Evolutionary conservation across 2,888 invertebrate genomes (phyloP).

Genomic region (Mythimna vitellina): DNA sequence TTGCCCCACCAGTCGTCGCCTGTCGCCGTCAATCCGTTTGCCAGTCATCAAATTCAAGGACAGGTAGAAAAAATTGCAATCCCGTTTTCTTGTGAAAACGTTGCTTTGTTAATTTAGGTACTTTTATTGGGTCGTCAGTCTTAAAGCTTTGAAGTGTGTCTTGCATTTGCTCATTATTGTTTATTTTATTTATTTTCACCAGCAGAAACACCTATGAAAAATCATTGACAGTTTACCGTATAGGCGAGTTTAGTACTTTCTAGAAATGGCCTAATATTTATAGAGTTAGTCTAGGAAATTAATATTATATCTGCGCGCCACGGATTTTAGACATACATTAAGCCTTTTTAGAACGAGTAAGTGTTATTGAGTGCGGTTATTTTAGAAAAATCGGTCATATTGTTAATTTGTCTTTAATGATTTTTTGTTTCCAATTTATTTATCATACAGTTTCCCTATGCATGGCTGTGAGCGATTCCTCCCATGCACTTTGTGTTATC

Average conservation of each 20-base stretch:
- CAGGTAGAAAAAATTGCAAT: slow-evolving; percentile 74
- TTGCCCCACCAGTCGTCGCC: slow-evolving; percentile 84
- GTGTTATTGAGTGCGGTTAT: neutral
- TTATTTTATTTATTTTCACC: too few relatives aligned
- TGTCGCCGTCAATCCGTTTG: slow-evolving; percentile 82
- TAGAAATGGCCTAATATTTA: neutral
- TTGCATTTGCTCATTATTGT: too few relatives aligned
- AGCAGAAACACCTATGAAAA: neutral
- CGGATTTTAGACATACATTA: neutral
- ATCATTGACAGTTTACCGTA: neutral
- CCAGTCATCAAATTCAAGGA: slow-evolving; percentile 84
- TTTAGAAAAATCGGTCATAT: neutral
- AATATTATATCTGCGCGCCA: neutral
- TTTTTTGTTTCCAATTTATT: too few relatives aligned
- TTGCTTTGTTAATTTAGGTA: neutral
- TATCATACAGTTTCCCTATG: too few relatives aligned
- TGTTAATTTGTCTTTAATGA: too few relatives aligned
- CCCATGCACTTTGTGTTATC: too few relatives aligned
- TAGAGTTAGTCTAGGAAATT: neutral
- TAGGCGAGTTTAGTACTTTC: neutral
- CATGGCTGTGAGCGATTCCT: too few relatives aligned
- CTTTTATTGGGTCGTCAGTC: neutral
- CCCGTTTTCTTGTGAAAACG: neutral
- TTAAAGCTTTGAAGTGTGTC: neutral
- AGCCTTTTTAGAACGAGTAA: too few relatives aligned